phyloP scores from a whole-genome alignment of 2,888 invertebrate genomes.

The Drosophila heteroneura region DNA sequence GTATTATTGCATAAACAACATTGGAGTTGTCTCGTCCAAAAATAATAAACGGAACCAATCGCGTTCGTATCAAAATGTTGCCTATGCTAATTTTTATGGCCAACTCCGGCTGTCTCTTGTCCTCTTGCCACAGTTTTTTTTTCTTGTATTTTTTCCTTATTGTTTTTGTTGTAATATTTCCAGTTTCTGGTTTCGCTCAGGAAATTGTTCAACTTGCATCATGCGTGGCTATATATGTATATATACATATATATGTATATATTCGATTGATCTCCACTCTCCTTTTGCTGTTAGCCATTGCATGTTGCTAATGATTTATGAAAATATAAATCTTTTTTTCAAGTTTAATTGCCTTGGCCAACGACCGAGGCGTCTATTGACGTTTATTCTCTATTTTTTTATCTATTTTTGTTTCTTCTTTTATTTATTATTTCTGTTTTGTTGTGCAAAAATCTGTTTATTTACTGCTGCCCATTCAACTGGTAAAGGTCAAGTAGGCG shows the following conservation, averaged over 20 bases:
- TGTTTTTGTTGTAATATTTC: constrained; percentile 12
- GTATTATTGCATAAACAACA: constrained; percentile 72
- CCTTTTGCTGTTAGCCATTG: constrained; percentile 29
- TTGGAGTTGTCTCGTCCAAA: constrained; percentile 48
- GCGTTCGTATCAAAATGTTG: constrained; percentile 38
- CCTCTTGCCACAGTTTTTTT: constrained; percentile 70
- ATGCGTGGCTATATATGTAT: constrained; percentile 12
- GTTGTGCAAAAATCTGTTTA: constrained; percentile 47
- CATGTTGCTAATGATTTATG: constrained; percentile 64
- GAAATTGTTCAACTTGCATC: constrained; percentile 46
- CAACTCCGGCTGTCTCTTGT: constrained; percentile 54
- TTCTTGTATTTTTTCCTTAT: constrained; percentile 25
- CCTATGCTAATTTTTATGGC: constrained; percentile 70
- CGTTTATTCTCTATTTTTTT: constrained; percentile 24
- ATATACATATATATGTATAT: background rate
- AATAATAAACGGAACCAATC: constrained; percentile 68
- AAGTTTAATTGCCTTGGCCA: constrained; percentile 71
- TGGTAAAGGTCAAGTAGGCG: constrained; percentile 68
- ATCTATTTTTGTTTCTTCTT: constrained; percentile 9
- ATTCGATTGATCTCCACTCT: constrained; percentile 13
- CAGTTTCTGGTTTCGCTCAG: constrained; percentile 26
- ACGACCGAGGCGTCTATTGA: constrained; percentile 40
- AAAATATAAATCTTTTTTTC: constrained; percentile 39
- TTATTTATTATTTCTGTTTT: constrained; percentile 11
- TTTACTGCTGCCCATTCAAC: constrained; percentile 40